phyloP scores from a whole-genome alignment of 2,113 vertebrate species.

The Caranx ignobilis region DNA sequence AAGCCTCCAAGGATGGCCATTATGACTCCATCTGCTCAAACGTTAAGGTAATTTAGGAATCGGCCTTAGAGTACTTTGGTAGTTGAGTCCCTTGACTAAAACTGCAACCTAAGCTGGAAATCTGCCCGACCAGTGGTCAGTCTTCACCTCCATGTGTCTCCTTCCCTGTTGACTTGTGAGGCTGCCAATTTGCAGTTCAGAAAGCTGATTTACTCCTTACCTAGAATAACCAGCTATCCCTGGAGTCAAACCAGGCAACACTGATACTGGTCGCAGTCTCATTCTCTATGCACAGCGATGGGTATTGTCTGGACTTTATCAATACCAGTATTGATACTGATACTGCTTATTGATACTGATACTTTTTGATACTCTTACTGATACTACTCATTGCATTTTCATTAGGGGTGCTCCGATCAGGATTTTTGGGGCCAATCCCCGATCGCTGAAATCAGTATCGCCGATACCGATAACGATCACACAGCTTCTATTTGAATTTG shows the following conservation, averaged over 20 bases:
- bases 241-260: neutral
- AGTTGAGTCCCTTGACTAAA: slow-evolving; percentile 58
- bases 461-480: too few species aligned
- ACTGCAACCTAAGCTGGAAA: slow-evolving; percentile 47
- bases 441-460: too few species aligned
- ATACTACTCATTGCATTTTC: too few species aligned
- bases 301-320: too few species aligned
- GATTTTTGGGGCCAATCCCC: too few species aligned
- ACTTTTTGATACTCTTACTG: too few species aligned
- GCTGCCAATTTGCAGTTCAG: neutral
- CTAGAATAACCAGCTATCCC: neutral
- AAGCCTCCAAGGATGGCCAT: slow-evolving; percentile 72
- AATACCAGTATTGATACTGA: too few species aligned
- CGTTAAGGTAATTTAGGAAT: slow-evolving; percentile 80
- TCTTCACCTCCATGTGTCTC: neutral
- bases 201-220: neutral
- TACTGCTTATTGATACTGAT: too few species aligned
- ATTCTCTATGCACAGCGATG: too few species aligned
- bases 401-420: too few species aligned
- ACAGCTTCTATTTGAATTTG: too few species aligned
- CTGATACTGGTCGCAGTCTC: neutral
- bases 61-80: slow-evolving; percentile 63
- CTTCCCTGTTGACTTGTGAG: neutral
- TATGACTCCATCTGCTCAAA: slow-evolving; percentile 77
- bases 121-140: neutral